Conservation (phyloP, 92 coral and sea anemone genomes). For the Epizoanthus stellaris region DNA sequence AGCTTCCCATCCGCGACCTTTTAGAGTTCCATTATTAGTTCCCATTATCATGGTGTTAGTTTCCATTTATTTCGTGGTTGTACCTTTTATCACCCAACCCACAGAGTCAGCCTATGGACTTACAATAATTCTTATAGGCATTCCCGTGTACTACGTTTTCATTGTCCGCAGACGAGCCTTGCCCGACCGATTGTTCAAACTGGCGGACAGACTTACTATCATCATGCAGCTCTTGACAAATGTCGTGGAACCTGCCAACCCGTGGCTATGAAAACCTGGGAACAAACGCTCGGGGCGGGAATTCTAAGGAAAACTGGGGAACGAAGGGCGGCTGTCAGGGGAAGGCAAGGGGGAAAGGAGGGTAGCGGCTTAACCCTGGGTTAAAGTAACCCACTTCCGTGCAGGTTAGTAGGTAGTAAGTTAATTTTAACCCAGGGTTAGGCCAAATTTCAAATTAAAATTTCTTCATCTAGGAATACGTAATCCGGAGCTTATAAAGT, state of each 20-base stretch:
- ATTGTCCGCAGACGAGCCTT: not conserved
- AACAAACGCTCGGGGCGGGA: not conserved
- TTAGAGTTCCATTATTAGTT: slow-evolving; percentile 40
- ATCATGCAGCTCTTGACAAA: slow-evolving; percentile 11
- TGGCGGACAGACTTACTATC: not conserved
- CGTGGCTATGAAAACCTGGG: not conserved
- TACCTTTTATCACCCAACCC: slow-evolving; percentile 46
- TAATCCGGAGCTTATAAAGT: too few species aligned
- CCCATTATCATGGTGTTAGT: slow-evolving; percentile 40
- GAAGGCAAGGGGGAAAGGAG: not conserved
- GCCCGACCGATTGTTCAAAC: not conserved
- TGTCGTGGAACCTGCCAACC: slow-evolving; percentile 6
- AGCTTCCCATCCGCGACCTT: slow-evolving; percentile 52
- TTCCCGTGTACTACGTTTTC: slow-evolving; percentile 55
- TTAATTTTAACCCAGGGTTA: too few species aligned
- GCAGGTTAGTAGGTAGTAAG: too few species aligned
- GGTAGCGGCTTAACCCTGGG: not conserved
- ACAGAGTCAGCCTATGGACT: slow-evolving; percentile 54
- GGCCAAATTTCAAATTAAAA: too few species aligned
- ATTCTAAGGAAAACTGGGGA: too few species aligned
- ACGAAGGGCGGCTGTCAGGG: too few species aligned
- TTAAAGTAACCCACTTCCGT: too few species aligned
- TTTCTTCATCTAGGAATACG: too few species aligned
- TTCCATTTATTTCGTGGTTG: slow-evolving; percentile 42
- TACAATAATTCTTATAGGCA: slow-evolving; percentile 32